Conservation (phyloP, 2,797 vertebrate species). For the Cercopithecus hamlyni region DNA sequence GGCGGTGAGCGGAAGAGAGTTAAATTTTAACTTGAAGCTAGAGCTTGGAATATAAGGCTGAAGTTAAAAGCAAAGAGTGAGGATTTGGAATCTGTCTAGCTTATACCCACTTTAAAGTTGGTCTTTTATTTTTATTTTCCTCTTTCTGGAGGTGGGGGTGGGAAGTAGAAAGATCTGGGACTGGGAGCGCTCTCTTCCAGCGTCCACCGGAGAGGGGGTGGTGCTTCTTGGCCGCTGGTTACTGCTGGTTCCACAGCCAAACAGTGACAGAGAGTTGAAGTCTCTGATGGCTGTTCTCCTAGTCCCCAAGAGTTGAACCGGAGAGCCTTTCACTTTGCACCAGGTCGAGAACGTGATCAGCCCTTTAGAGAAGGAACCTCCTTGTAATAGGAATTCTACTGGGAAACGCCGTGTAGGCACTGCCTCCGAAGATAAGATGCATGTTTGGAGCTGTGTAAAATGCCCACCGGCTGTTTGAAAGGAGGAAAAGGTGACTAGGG, state of each 20-base stretch:
- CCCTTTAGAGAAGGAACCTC: not conserved
- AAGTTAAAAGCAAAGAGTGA: not conserved
- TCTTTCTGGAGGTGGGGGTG: not conserved
- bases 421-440: not conserved
- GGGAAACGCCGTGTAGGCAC: not conserved
- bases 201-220: conserved; percentile 13
- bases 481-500: not conserved
- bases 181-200: not conserved
- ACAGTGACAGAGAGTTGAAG: conserved; percentile 9
- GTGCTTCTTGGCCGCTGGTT: not conserved
- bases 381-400: not conserved
- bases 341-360: not conserved
- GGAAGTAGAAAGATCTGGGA: not conserved
- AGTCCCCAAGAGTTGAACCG: conserved; percentile 10
- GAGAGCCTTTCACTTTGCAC: conserved; percentile 20
- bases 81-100: not conserved
- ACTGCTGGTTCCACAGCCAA: not conserved
- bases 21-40: conserved; percentile 12
- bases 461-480: not conserved
- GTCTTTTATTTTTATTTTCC: accelerated
- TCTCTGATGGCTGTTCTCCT: not conserved
- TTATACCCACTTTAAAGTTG: not conserved
- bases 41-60: not conserved
- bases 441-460: not conserved
- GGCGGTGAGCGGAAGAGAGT: not conserved